Evolutionary conservation across 2,113 vertebrate genomes (phyloP).

Genomic region (Acanthochromis polyacanthus): DNA sequence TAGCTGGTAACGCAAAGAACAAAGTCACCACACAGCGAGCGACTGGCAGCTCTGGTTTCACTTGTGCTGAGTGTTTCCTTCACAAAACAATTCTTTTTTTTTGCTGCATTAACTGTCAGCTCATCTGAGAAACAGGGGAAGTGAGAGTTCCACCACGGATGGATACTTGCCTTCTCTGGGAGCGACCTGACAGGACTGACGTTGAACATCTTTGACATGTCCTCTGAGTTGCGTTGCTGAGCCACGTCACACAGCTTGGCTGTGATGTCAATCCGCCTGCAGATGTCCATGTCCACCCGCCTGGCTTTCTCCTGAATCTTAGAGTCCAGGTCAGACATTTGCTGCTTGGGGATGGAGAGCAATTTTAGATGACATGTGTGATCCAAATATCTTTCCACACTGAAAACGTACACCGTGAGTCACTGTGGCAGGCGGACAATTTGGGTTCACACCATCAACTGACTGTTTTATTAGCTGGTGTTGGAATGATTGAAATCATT

Average conservation of each 20-base stretch:
- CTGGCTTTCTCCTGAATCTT: constrained; percentile 99
- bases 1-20: constrained; percentile 5
- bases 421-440: background rate
- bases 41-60: constrained; percentile 47
- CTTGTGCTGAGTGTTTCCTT: constrained; percentile 42
- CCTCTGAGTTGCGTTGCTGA: constrained; percentile 99
- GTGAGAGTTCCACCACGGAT: background rate
- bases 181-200: constrained; percentile 85
- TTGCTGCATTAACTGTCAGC: constrained; percentile 28
- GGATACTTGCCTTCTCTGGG: constrained; percentile 70
- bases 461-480: no score
- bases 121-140: constrained; percentile 15
- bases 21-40: constrained; percentile 12
- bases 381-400: background rate
- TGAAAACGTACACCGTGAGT: background rate
- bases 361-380: background rate
- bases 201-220: constrained; percentile 98
- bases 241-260: constrained; percentile 99
- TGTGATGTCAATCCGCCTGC: constrained; percentile 98
- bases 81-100: constrained; percentile 39
- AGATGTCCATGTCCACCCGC: constrained; percentile 99
- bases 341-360: constrained; percentile 82
- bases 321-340: constrained; percentile 98
- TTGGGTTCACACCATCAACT: no score
- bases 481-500: no score